A percentile compares a stretch with the other conserved stretches of the same genome.
Evolutionary conservation across 2,113 vertebrate species (phyloP).

Genomic region (Rostratula benghalensis): DNA sequence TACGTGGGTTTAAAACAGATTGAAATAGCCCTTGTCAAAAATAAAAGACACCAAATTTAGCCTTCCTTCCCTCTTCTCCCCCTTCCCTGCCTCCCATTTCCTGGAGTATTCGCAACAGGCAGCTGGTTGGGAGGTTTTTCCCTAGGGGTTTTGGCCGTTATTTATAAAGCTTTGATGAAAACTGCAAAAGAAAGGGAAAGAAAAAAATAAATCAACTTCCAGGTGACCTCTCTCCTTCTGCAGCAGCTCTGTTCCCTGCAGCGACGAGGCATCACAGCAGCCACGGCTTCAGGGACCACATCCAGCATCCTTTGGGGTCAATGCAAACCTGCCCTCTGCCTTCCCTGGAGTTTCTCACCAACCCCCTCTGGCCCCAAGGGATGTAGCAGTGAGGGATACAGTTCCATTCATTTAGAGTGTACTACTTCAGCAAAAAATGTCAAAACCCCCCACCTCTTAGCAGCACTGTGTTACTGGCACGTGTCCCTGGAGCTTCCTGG

Average conservation of each 20-base stretch:
- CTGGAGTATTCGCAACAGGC: slow-evolving; percentile 48
- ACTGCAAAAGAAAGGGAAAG: slow-evolving; percentile 16
- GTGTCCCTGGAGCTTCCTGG: not conserved
- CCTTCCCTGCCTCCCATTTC: slow-evolving; percentile 7
- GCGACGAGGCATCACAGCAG: rapidly evolving
- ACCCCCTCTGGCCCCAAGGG: not conserved
- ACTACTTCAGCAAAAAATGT: not conserved
- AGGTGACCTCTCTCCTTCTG: slow-evolving; percentile 50
- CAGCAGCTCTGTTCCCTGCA: not conserved
- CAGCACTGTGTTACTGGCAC: not conserved
- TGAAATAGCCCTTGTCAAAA: slow-evolving; percentile 46
- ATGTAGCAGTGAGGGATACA: not conserved
- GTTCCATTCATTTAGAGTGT: not conserved
- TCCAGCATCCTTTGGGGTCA: slow-evolving; percentile 15
- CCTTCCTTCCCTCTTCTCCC: slow-evolving; percentile 35
- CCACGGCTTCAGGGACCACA: not conserved
- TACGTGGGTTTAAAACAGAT: not conserved
- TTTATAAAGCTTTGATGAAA: slow-evolving; percentile 52
- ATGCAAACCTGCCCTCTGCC: not conserved
- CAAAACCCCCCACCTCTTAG: not conserved
- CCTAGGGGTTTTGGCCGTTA: slow-evolving; percentile 20
- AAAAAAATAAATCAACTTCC: slow-evolving; percentile 11
- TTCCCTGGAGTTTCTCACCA: not conserved
- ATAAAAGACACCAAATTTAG: slow-evolving; percentile 64
- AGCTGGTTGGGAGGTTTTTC: slow-evolving; percentile 4